phyloP scores from a whole-genome alignment of 2,113 vertebrate genomes.

The Fregata magnificens region DNA sequence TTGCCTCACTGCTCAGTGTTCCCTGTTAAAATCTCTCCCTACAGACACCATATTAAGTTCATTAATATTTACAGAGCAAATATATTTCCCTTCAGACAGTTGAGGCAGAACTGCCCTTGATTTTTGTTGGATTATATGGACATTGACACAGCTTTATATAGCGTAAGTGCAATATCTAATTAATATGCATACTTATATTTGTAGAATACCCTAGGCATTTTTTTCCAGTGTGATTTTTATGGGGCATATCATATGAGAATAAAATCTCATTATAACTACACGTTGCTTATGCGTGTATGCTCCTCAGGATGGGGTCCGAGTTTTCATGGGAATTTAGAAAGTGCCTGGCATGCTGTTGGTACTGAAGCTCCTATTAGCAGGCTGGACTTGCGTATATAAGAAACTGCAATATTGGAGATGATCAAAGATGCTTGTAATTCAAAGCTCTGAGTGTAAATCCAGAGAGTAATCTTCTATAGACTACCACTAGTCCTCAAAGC shows the following conservation, averaged over 20 bases:
- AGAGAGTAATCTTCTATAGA: not conserved
- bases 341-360: not conserved
- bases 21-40: not conserved
- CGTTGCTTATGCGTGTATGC: not conserved
- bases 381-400: not conserved
- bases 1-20: not conserved
- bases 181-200: not conserved
- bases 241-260: not conserved
- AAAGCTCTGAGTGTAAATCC: not conserved
- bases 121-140: not conserved
- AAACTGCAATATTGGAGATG: not conserved
- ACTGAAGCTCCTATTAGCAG: not conserved
- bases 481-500: not conserved
- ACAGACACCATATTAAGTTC: not conserved
- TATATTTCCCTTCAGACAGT: not conserved
- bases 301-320: not conserved
- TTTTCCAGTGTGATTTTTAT: not conserved
- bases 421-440: not conserved
- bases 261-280: not conserved
- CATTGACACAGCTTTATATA: not conserved
- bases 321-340: not conserved
- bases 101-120: not conserved
- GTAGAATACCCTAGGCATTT: not conserved
- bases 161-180: not conserved
- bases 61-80: conserved; percentile 11